Evolutionary conservation across 2,888 invertebrate genomes (phyloP).

Genomic region (Gryllus longicercus): DNA sequence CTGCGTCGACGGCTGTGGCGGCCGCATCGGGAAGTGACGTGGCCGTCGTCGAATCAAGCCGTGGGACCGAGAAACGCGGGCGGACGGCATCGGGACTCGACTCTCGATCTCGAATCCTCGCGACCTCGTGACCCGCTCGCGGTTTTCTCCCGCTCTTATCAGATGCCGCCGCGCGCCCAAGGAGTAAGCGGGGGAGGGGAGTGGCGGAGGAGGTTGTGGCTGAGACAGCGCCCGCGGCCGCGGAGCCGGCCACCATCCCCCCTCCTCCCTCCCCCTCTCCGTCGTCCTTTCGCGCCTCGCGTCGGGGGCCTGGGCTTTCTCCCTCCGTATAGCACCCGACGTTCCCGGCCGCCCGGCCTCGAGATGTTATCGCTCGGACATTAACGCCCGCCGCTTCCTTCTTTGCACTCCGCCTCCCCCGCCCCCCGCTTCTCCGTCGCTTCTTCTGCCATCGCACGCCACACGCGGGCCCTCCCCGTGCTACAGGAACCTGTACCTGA

Average conservation of each 20-base stretch:
- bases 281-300: background rate
- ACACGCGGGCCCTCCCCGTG: no score
- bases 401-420: background rate
- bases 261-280: no score
- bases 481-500: no score
- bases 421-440: no score
- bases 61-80: background rate
- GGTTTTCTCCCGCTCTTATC: constrained; percentile 17
- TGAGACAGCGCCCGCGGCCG: background rate
- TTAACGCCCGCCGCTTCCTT: constrained; percentile 8
- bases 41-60: no score
- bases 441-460: no score
- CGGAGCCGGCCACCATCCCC: no score
- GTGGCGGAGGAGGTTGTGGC: background rate
- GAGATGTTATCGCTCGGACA: background rate
- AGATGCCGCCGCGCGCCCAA: background rate
- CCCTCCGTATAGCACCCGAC: constrained; percentile 17
- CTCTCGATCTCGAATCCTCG: constrained; percentile 17
- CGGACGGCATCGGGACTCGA: constrained; percentile 1
- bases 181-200: background rate
- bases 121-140: constrained; percentile 4
- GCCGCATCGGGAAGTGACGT: no score
- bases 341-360: background rate
- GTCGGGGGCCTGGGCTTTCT: background rate
- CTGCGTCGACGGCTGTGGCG: no score